Evolutionary conservation across 2,797 vertebrate species (phyloP), one percentile per base, ranked within the genome.

Genomic region (Onychomys torridus): DNA sequence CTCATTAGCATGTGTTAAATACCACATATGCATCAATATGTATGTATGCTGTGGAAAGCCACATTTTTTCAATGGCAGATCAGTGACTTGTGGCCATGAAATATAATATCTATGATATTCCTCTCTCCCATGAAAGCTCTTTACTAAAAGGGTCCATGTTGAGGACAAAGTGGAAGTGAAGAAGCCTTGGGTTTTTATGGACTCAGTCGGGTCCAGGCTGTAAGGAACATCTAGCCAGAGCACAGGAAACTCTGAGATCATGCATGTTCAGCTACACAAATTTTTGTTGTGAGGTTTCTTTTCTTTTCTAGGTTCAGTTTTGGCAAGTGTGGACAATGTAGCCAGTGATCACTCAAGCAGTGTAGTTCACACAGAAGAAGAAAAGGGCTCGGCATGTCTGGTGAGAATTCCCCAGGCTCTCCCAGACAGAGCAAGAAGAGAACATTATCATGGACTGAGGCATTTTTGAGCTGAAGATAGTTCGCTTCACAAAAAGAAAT

Each of bases 1-100:
- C 78, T 79, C 63, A 67, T 79, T 82, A 57, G 94, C 49, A 40
- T 81, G 43, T 40, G n/a, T 57, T 92, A 87, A 96, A 76, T 93
- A 63, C 32, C 34, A 78, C 46, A 73, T 55, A 82, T 16, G 40
- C 29, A 29, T 69, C 93, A 63, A 40, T 77, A 71, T 5, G 6
- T 13, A 78, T 46, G 40, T 21, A 34, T 76, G 55, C 34, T 63
- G 61, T 63, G 91, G 65, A 93, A 92, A 67, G 40, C 13, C 59
- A 32, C 37, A 8, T 52, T 85, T 52, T 88, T 46, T 23, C 67
- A 89, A 57, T 37, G 61, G 67, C 40, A 43, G 25, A 37, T 43
- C 49, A 43, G 61, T 43, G 55, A 67, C 49, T 40, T 86, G 57
- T 82, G 85, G 34, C 65, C 76, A 23, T 86, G 67, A 91, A 92